Evolutionary conservation across 2,113 vertebrate genomes (phyloP), one percentile per base, ranked within the genome.

Genomic region (Cariama cristata): DNA sequence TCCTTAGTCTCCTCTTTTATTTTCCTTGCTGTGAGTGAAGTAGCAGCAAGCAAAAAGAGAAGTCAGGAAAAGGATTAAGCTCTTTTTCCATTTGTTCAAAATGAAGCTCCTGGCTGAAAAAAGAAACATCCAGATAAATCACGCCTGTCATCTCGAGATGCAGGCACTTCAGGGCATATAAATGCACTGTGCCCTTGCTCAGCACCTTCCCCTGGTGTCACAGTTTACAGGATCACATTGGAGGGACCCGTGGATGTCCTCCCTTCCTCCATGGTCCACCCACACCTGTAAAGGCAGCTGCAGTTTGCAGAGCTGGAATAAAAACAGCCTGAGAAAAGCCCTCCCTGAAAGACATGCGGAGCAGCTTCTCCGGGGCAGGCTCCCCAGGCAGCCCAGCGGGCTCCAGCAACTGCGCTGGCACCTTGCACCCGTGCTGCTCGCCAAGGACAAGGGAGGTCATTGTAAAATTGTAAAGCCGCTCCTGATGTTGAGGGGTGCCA

Each of bases 361-460:
- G 50, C 67, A 47, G 47, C 28, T 19, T 19, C 52, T 44, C 12
- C 2, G 1, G n/a, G 77, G 22, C 50, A 52, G 56, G 44, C 23
- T 27, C 28, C 33, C 30, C 28, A 32, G 32, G 42, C 3, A 0
- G 68, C 60, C 45, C 3, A 1, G 14, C 1, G 0, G 52, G 66
- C 40, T 55, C 26, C 55, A 26, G 67, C 1, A 1, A 10, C 53
- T 0, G 0, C 1, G 6, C 53, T 38, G 42, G 67, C 95, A 92
- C 80, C 77, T 69, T 77, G 93, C 33, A 40, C 96, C 93, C n/a
- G 8, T 5, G 23, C 64, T 28, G 21, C 67, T 62, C 30, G 21
- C 81, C 77, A 91, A 97, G 96, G 96, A 96, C 97, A 80, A 90
- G 11, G 44, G 80, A 95, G 95, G 94, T 96, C 96, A 94, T 11